Conservation (phyloP, 2,797 vertebrate species). For the Gymnopithys bicolor region DNA sequence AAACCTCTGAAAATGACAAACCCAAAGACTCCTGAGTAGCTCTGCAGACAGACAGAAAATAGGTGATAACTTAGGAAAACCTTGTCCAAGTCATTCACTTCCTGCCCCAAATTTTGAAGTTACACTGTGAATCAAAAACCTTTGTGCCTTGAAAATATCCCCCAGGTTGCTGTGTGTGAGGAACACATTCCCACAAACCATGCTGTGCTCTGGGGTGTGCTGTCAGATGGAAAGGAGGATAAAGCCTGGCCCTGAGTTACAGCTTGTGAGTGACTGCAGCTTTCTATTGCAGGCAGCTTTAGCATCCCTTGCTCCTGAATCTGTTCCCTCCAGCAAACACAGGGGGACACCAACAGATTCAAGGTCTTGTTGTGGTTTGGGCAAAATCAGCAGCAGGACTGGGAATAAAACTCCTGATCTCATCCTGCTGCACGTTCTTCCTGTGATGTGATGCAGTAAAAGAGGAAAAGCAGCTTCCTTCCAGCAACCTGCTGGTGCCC, state of each 20-base stretch:
- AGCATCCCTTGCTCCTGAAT: accelerated
- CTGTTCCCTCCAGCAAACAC: background rate
- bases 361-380: background rate
- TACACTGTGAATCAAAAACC: background rate
- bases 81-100: background rate
- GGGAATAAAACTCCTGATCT: background rate
- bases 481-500: background rate
- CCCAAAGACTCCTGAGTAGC: background rate
- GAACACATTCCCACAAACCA: background rate
- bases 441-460: background rate
- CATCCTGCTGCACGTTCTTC: background rate
- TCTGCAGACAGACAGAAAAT: background rate
- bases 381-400: background rate
- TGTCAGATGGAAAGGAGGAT: background rate
- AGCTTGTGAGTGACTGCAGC: background rate
- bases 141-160: background rate
- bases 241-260: background rate
- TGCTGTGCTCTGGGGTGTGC: background rate
- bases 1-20: background rate
- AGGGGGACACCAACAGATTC: too few relatives aligned
- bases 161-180: background rate
- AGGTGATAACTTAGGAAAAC: background rate
- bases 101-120: background rate
- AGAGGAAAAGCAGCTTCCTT: background rate
- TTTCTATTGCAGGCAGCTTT: background rate